Percentiles rank a stretch among this genome's conserved stretches.
Evolutionary conservation across 1,140 invertebrate genomes (phyloP).

Genomic region (Phymorhynchus buccinoides): DNA sequence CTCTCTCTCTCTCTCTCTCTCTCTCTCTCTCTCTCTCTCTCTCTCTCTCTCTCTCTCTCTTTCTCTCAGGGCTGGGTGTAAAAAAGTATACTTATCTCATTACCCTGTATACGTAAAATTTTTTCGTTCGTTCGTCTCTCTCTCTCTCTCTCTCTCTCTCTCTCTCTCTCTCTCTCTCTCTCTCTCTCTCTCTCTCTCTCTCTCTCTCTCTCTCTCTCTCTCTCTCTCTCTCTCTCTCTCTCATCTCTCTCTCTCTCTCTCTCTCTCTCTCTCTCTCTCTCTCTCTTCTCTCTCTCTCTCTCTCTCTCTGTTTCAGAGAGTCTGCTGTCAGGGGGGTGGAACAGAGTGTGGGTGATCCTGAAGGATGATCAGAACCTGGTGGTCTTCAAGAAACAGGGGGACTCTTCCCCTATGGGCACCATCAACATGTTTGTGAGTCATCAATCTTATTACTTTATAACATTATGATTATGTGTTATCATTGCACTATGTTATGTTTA

Average conservation of each 20-base stretch:
- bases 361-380: conserved; percentile 60
- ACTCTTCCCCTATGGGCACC: conserved; percentile 57
- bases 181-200: conserved; percentile 2
- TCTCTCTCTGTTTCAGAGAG: conserved; percentile 52
- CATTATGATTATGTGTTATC: too few species aligned
- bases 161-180: neutral
- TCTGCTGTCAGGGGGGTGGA: conserved; percentile 66
- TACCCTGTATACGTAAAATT: too few species aligned
- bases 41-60: too few species aligned
- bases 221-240: too few species aligned
- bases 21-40: neutral
- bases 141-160: neutral
- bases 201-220: too few species aligned
- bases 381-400: conserved; percentile 66
- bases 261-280: neutral
- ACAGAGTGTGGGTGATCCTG: conserved; percentile 59
- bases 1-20: neutral
- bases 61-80: too few species aligned
- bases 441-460: too few species aligned
- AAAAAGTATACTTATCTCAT: too few species aligned
- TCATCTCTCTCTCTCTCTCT: too few species aligned
- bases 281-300: neutral
- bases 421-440: conserved; percentile 41
- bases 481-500: too few species aligned
- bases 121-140: too few species aligned